These are phyloP conservation scores for Aleiodes sp. DNA, from an alignment of 1,140 invertebrate genomes.

Conservation along the genomic window DNA sequence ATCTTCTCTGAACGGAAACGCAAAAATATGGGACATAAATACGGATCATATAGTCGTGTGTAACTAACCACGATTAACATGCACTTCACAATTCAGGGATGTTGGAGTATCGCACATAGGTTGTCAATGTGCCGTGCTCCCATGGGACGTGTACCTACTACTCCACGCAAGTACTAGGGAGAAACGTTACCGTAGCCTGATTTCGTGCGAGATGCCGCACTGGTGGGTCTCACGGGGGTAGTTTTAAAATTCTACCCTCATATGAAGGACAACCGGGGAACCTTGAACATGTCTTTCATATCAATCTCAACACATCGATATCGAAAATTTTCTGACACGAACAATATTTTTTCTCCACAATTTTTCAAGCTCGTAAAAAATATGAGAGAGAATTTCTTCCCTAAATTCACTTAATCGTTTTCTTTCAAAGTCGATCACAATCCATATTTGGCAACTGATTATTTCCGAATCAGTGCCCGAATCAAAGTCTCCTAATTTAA, in stretches of 20 bases:
- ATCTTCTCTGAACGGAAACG: no score
- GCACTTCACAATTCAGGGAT: neutral
- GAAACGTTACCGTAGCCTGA: constrained; percentile 26
- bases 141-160: constrained; percentile 36
- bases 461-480: no score
- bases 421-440: no score
- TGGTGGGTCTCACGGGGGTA: constrained; percentile 28
- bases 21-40: no score
- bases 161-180: constrained; percentile 26
- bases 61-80: constrained; percentile 12
- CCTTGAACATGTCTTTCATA: constrained; percentile 33
- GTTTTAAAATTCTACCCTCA: constrained; percentile 44
- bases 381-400: no score
- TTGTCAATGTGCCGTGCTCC: constrained; percentile 16
- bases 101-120: neutral
- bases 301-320: constrained; percentile 32
- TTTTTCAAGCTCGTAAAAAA: no score
- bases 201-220: constrained; percentile 36
- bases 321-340: no score
- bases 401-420: no score
- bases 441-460: no score
- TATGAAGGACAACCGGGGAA: constrained; percentile 33
- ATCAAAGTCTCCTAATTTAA: no score
- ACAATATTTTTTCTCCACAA: no score
- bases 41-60: neutral